These are phyloP conservation scores for Lithophane ornitopus DNA, from an alignment of 2,888 invertebrate genomes.

Conservation along the genomic window DNA sequence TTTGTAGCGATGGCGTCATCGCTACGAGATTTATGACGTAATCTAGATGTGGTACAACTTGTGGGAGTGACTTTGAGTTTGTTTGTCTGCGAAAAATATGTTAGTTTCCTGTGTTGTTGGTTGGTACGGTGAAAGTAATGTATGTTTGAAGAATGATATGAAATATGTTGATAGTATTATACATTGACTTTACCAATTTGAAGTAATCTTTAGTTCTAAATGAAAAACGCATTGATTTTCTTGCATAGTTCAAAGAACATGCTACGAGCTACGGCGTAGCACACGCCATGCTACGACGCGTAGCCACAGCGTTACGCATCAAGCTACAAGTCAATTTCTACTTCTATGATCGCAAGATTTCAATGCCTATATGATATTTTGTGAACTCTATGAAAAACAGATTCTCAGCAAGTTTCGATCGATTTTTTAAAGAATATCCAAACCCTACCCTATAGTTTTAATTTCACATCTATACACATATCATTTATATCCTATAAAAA, in stretches of 20 bases:
- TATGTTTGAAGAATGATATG: background rate
- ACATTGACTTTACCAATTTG: background rate
- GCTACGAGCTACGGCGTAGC: constrained; percentile 4
- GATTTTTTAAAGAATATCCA: background rate
- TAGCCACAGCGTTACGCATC: background rate
- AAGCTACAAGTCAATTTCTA: background rate
- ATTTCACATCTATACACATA: background rate
- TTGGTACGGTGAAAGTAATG: constrained; percentile 4
- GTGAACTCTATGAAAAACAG: background rate
- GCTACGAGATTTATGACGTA: constrained; percentile 56
- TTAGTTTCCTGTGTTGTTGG: background rate
- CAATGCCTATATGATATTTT: background rate
- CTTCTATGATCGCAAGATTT: background rate
- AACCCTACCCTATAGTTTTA: background rate
- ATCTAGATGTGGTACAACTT: constrained; percentile 36
- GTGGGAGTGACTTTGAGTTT: constrained; percentile 35
- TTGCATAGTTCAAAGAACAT: constrained; percentile 1
- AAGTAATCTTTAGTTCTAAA: background rate
- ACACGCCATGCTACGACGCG: background rate
- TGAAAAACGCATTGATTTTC: background rate
- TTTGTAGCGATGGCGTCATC: constrained; percentile 67
- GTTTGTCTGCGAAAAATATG: constrained; percentile 29
- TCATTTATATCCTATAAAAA: constrained; percentile 16
- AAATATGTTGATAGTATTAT: background rate
- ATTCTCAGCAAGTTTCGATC: background rate